phyloP scores from a whole-genome alignment of 2,888 invertebrate species.

The Muschampia plurimacula region DNA sequence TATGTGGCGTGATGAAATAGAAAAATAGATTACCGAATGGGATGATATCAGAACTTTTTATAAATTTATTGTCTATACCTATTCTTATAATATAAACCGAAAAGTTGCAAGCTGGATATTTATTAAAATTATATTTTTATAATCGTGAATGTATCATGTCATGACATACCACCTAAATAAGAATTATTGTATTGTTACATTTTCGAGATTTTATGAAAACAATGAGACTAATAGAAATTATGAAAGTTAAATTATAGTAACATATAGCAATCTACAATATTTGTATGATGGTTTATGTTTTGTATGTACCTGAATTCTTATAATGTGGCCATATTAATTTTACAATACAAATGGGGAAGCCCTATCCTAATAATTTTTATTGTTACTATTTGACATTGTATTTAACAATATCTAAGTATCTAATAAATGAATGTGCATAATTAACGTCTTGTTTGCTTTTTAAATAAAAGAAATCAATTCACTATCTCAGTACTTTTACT shows the following conservation, averaged over 20 bases:
- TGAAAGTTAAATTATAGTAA: conserved; percentile 77
- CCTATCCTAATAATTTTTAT: conserved; percentile 62
- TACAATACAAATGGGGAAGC: conserved; percentile 60
- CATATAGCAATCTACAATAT: conserved; percentile 68
- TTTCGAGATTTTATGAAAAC: conserved; percentile 73
- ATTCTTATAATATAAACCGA: conserved; percentile 31
- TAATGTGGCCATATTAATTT: conserved; percentile 83
- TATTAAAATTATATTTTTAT: conserved; percentile 63
- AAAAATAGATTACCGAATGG: conserved; percentile 39
- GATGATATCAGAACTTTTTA: conserved; percentile 47
- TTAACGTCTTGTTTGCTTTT: conserved; percentile 50
- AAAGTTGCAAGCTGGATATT: conserved; percentile 64
- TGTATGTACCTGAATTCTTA: conserved; percentile 84
- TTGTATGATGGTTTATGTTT: conserved; percentile 74
- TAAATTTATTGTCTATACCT: conserved; percentile 14
- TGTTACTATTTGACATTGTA: conserved; percentile 77
- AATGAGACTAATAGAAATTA: conserved; percentile 78
- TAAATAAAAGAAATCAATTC: background rate
- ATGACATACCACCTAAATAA: conserved; percentile 67
- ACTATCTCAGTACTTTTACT: background rate
- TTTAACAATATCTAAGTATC: conserved; percentile 72
- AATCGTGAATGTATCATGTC: conserved; percentile 73
- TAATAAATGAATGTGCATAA: conserved; percentile 79
- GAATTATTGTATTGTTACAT: conserved; percentile 69
- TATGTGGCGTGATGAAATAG: conserved; percentile 39